A percentile compares a stretch with the other conserved stretches of the same genome.
These are phyloP conservation scores for Gambusia yucatana DNA, from an alignment of 2,797 vertebrate genomes.

Conservation along the genomic window DNA sequence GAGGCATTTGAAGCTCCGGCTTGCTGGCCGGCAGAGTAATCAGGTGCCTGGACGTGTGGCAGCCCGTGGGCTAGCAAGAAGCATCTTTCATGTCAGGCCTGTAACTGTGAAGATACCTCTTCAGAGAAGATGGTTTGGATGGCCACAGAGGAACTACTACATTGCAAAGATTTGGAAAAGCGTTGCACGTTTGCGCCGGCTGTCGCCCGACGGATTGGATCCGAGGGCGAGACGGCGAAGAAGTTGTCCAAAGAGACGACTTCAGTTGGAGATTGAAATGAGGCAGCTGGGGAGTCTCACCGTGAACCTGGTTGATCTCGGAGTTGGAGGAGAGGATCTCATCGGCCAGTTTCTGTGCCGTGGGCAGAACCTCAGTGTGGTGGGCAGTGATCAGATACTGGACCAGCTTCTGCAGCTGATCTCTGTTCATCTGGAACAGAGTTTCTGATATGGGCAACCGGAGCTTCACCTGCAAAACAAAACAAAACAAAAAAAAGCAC, in stretches of 20 bases:
- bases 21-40: conserved; percentile 49
- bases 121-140: conserved; percentile 86
- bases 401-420: conserved; percentile 98
- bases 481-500: conserved; percentile 2
- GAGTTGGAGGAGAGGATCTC: conserved; percentile 99
- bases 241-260: background rate
- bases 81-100: conserved; percentile 60
- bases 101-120: conserved; percentile 90
- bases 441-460: conserved; percentile 99
- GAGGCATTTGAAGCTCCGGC: conserved; percentile 56
- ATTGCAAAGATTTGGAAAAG: conserved; percentile 25
- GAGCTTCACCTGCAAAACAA: conserved; percentile 88
- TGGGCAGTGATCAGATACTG: conserved; percentile 99
- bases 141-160: conserved; percentile 84
- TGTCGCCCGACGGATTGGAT: background rate
- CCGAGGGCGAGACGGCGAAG: background rate
- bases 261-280: background rate
- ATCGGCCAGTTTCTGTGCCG: conserved; percentile 97
- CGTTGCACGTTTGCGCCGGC: conserved; percentile 1
- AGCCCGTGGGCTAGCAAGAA: conserved; percentile 35
- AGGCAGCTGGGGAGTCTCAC: conserved; percentile 77
- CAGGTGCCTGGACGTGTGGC: conserved; percentile 45
- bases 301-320: conserved; percentile 99
- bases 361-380: conserved; percentile 98
- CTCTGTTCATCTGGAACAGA: conserved; percentile 98